These are phyloP conservation scores for Aurelia aurita complex sp. Pacific DNA, from an alignment of 30 jellyfish, hydroid and myxozoan genomes.

Conservation along the genomic window DNA sequence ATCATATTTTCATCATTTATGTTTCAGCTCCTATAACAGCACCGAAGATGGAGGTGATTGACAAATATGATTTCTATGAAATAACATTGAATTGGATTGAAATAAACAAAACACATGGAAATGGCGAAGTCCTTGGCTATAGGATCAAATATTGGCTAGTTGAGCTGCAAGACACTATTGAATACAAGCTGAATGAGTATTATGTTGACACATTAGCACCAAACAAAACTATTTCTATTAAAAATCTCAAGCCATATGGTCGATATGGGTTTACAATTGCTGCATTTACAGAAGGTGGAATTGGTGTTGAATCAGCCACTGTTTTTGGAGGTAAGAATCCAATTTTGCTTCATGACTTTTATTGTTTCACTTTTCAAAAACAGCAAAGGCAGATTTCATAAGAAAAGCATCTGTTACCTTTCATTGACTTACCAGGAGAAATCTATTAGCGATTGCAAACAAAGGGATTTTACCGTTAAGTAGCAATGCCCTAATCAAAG, in stretches of 20 bases:
- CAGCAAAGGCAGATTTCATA: too few species aligned
- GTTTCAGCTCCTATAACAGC: constrained; percentile 41
- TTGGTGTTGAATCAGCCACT: constrained; percentile 33
- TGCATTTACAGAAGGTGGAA: constrained; percentile 62
- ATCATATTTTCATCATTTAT: not conserved
- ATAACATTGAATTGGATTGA: constrained; percentile 22
- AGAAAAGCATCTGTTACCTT: too few species aligned
- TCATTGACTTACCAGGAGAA: too few species aligned
- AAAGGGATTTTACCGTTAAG: too few species aligned
- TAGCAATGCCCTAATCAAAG: too few species aligned
- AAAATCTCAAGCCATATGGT: constrained; percentile 29
- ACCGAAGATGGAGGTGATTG: constrained; percentile 33
- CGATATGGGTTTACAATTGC: constrained; percentile 22
- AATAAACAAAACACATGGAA: constrained; percentile 24
- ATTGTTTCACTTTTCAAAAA: not conserved
- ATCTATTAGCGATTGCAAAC: too few species aligned
- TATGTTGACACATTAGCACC: constrained; percentile 26
- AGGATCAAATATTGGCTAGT: constrained; percentile 28
- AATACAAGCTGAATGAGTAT: not conserved
- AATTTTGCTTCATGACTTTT: too few species aligned
- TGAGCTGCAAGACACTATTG: constrained; percentile 25
- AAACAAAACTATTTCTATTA: constrained; percentile 21
- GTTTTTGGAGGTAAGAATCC: constrained; percentile 29
- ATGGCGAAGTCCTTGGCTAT: constrained; percentile 64
- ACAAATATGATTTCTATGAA: constrained; percentile 32